Evolutionary conservation across 1,140 invertebrate genomes (phyloP), one percentile per base, ranked within the genome.

Genomic region (Formica selysi): DNA sequence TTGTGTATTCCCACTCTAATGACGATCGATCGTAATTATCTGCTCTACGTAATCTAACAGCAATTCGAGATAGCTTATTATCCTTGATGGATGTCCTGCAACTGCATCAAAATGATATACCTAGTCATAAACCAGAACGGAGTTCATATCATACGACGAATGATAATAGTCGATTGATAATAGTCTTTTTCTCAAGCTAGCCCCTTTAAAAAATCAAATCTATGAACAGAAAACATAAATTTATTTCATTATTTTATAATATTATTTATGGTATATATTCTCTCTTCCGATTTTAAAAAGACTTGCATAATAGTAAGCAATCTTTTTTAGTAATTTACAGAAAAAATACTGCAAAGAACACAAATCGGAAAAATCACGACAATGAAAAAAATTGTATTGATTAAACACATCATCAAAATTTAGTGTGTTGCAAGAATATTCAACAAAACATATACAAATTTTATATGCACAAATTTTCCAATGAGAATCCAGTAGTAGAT

Each of bases 31-130:
- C n/a, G 44, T 44, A 68, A 22, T 68, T 79, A 79, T 19, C 32
- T 67, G 13, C 41, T 51, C 48, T n/a, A 62, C 32, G 19, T 36
- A 22, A 3, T 38, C 44, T 26, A 22, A 68, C 62, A 68, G 44
- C 67, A 79, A 79, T 79, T 79, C 29, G 62, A 54, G 48, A 68
- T 79, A 54, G 44, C n/a, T 79, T 79, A 68, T 68, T 79, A 79
- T 54, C n/a, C n/a, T n/a, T n/a, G n/a, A n/a, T n/a, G 61, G 19
- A 2, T 79, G 19, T 68, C 44, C 76, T 38, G 26, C 65, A 67
- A 79, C 54, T 79, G 4, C 22, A 68, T 36, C 44, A 38, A 68
- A 22, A 68, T 41, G 8, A 54, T 78, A 6, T 68, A 54, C 1
- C 4, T 10, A 8, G 3, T 3, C 13, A 26, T 26, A 4, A 79